A percentile compares a stretch with the other conserved stretches of the same genome.
phyloP scores from a whole-genome alignment of 2,113 vertebrate species.

The Microcebus tavaratra region DNA sequence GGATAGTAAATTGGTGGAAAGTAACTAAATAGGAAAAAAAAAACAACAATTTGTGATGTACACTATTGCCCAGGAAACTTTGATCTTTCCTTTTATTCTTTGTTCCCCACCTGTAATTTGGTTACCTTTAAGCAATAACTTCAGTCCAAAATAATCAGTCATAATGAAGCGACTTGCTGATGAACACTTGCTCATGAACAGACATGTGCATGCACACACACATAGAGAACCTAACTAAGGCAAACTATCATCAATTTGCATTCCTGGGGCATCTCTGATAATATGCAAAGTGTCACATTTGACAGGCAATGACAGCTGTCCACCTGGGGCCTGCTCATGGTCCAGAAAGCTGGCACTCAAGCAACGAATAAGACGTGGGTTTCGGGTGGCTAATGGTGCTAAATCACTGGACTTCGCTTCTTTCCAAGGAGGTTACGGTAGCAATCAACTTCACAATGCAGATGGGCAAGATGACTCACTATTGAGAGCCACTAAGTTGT shows the following conservation, averaged over 20 bases:
- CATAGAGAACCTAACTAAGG: neutral
- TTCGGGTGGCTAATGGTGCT: neutral
- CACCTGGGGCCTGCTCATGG: neutral
- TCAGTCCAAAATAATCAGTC: neutral
- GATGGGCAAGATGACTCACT: neutral
- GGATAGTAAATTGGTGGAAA: neutral
- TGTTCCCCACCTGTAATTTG: neutral
- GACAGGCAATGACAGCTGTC: neutral
- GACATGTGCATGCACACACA: rapidly evolving
- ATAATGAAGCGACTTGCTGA: neutral
- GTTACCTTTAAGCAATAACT: too few relatives aligned
- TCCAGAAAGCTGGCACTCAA: neutral
- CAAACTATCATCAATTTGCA: neutral
- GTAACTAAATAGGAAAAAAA: neutral
- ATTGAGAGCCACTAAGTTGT: neutral
- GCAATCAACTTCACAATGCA: neutral
- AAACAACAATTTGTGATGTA: neutral
- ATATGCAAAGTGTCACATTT: neutral
- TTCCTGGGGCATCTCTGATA: neutral
- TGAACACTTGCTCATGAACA: too few relatives aligned
- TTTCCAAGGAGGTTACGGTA: neutral
- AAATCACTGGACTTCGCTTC: neutral
- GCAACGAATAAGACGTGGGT: rapidly evolving
- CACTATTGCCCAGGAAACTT: neutral
- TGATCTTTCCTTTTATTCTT: neutral